Conservation (phyloP, 2,797 vertebrate genomes). For the Microtus agrestis region DNA sequence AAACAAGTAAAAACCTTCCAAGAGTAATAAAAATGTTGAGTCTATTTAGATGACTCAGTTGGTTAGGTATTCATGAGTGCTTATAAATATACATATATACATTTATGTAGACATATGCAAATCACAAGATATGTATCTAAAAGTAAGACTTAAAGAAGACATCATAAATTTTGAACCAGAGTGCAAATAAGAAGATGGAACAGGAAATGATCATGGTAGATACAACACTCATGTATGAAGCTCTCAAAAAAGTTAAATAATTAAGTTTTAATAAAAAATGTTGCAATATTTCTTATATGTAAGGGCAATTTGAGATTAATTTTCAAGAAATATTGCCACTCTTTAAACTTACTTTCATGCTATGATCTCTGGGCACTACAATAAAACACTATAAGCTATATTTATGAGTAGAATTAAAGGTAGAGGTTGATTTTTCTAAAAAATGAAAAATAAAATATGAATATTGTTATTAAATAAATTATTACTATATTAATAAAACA, state of each 20-base stretch:
- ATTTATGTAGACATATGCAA: neutral
- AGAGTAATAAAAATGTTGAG: rapidly evolving
- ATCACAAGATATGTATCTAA: too few relatives aligned
- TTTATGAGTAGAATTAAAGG: too few relatives aligned
- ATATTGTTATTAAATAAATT: neutral
- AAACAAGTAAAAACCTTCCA: neutral
- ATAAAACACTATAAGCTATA: neutral
- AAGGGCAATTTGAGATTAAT: neutral
- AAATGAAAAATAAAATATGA: neutral
- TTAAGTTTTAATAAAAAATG: neutral
- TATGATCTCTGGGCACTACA: neutral
- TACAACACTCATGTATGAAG: neutral
- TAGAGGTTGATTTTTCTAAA: neutral
- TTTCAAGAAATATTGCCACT: neutral
- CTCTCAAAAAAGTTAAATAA: neutral
- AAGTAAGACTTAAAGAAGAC: neutral
- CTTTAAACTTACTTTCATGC: neutral
- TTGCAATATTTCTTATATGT: neutral
- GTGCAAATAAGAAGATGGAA: neutral
- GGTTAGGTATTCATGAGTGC: neutral
- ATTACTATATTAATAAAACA: neutral
- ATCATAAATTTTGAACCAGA: neutral
- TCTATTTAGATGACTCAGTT: neutral
- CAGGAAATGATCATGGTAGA: neutral
- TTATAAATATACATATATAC: neutral